Evolutionary conservation across 1,140 invertebrate genomes (phyloP).

Genomic region (Papilio aristodemus): DNA sequence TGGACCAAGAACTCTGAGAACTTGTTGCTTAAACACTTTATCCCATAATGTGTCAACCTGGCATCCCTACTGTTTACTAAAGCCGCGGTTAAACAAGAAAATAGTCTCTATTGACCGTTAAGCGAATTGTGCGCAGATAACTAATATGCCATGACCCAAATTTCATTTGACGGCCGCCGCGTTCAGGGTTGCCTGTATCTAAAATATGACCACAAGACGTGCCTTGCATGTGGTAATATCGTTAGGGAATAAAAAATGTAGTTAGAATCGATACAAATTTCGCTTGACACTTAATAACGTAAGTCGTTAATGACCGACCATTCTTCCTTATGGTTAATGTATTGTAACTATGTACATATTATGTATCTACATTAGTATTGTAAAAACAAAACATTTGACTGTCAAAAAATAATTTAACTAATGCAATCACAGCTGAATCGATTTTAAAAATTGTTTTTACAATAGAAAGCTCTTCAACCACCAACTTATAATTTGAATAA

Average conservation of each 20-base stretch:
- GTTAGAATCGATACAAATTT: not conserved
- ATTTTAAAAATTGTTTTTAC: too few species aligned
- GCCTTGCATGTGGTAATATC: constrained; percentile 12
- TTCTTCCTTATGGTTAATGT: not conserved
- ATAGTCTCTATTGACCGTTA: constrained; percentile 47
- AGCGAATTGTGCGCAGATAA: constrained; percentile 59
- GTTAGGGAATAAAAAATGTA: not conserved
- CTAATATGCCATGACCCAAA: constrained; percentile 71
- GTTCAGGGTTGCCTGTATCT: constrained; percentile 35
- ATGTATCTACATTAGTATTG: not conserved
- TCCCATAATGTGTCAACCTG: not conserved
- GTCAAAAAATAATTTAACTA: too few species aligned
- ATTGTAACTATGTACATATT: not conserved
- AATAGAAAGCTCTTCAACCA: too few species aligned
- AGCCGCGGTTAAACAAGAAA: constrained; percentile 27
- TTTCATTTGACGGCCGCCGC: constrained; percentile 56
- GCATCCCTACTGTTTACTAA: not conserved
- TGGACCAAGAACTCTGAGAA: not conserved
- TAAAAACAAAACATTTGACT: too few species aligned
- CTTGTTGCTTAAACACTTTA: not conserved
- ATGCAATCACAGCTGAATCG: too few species aligned
- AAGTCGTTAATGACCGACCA: constrained; percentile 10
- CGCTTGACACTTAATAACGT: constrained; percentile 19
- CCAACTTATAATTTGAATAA: too few species aligned
- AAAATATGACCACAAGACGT: constrained; percentile 17